A percentile compares a stretch with the other conserved stretches of the same genome.
Evolutionary conservation across 2,888 invertebrate genomes (phyloP).

Genomic region (Acleris emargana): DNA sequence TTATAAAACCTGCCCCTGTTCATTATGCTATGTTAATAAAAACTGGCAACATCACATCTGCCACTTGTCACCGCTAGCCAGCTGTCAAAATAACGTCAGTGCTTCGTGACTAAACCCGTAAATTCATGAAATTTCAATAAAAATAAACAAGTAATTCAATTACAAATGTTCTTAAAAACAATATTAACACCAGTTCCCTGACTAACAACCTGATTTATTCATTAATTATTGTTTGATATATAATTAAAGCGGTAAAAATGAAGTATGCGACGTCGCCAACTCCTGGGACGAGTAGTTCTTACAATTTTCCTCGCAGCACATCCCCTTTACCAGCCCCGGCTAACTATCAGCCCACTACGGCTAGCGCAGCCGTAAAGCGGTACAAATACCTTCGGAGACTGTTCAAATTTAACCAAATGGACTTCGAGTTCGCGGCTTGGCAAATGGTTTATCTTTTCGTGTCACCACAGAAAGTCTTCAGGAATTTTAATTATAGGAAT

Average conservation of each 20-base stretch:
- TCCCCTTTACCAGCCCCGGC: slow-evolving; percentile 88
- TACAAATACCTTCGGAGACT: slow-evolving; percentile 93
- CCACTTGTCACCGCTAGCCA: slow-evolving; percentile 13
- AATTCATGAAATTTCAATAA: slow-evolving; percentile 15
- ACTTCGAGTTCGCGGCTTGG: slow-evolving; percentile 99
- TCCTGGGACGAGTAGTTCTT: slow-evolving; percentile 64
- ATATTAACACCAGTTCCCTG: not conserved
- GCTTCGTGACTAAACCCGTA: slow-evolving; percentile 16
- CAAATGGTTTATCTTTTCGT: slow-evolving; percentile 98
- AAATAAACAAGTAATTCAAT: slow-evolving; percentile 35
- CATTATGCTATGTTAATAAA: too few species aligned
- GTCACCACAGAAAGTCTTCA: slow-evolving; percentile 97
- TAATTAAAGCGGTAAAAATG: slow-evolving; percentile 58
- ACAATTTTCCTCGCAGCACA: slow-evolving; percentile 76
- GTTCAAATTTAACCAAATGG: slow-evolving; percentile 98
- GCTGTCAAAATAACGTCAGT: slow-evolving; percentile 15
- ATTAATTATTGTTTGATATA: not conserved
- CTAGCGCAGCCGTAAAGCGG: slow-evolving; percentile 93
- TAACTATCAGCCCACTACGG: slow-evolving; percentile 87
- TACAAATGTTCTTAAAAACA: slow-evolving; percentile 19
- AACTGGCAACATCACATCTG: slow-evolving; percentile 3
- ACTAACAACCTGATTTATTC: not conserved
- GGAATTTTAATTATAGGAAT: slow-evolving; percentile 98
- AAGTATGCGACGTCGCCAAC: slow-evolving; percentile 86
- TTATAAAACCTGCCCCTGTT: too few species aligned